phyloP scores from a whole-genome alignment of 2,888 invertebrate genomes.

The Pyrocoelia pectoralis region DNA sequence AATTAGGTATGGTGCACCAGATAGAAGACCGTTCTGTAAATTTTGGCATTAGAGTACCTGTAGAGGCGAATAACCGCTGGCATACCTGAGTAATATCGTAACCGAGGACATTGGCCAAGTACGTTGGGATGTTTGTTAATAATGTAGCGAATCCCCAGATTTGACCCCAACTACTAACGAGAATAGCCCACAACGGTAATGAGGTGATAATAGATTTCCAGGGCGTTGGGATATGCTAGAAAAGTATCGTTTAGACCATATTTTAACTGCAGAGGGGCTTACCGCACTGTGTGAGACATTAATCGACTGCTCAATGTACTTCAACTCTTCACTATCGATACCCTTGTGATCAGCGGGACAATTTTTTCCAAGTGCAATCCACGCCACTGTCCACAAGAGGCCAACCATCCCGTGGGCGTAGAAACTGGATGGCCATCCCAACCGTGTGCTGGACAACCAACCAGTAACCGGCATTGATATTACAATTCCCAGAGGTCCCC shows the following conservation, averaged over 20 bases:
- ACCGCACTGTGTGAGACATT: not conserved
- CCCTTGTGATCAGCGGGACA: constrained; percentile 67
- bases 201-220: constrained; percentile 80
- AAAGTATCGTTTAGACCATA: no score
- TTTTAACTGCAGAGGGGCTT: no score
- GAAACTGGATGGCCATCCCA: constrained; percentile 83
- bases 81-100: constrained; percentile 75
- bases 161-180: constrained; percentile 76
- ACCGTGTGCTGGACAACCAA: constrained; percentile 68
- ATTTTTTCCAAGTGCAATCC: constrained; percentile 70
- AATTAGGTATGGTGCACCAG: constrained; percentile 75
- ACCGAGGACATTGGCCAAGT: constrained; percentile 75
- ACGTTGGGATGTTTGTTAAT: constrained; percentile 83
- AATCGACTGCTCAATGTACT: constrained; percentile 64
- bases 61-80: not conserved
- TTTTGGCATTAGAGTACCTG: not conserved
- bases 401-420: constrained; percentile 75
- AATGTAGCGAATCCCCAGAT: constrained; percentile 87
- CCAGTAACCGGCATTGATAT: constrained; percentile 77
- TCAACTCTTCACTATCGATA: constrained; percentile 70
- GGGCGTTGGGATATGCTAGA: constrained; percentile 66
- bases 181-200: constrained; percentile 76
- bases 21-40: constrained; percentile 71
- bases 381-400: constrained; percentile 67
- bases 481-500: constrained; percentile 71